phyloP scores from a whole-genome alignment of 2,797 vertebrate genomes.

The Apogon hyalosoma region DNA sequence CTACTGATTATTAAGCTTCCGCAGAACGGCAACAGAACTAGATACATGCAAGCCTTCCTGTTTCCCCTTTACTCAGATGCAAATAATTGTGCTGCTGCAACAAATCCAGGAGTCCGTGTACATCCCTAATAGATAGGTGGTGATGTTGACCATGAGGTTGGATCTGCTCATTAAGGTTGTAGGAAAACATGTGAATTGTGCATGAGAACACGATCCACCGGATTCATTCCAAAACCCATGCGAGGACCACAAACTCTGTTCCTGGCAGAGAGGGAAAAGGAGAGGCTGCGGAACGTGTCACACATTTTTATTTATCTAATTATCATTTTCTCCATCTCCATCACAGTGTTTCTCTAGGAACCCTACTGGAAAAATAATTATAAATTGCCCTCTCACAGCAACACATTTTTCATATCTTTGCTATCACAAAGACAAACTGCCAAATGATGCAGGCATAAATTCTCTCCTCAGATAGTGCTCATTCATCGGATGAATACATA shows the following conservation, averaged over 20 bases:
- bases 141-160: constrained; percentile 29
- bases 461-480: constrained; percentile 24
- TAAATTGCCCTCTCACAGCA: constrained; percentile 47
- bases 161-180: constrained; percentile 30
- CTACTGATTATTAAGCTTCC: too few relatives aligned
- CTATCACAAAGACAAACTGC: constrained; percentile 61
- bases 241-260: constrained; percentile 1
- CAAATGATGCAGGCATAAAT: constrained; percentile 41
- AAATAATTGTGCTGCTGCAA: too few relatives aligned
- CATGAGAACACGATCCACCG: constrained; percentile 2
- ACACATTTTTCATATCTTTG: constrained; percentile 55
- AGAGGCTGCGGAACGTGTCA: constrained; percentile 9
- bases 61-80: too few relatives aligned
- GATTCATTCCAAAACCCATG: constrained; percentile 7
- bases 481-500: constrained; percentile 31
- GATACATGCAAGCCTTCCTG: too few relatives aligned
- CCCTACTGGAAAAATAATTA: constrained; percentile 58
- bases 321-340: constrained; percentile 43
- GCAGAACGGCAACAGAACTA: too few relatives aligned
- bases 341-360: constrained; percentile 38
- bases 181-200: constrained; percentile 7
- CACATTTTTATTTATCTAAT: constrained; percentile 54
- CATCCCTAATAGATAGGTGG: neutral
- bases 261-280: neutral
- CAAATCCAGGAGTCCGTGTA: neutral